A percentile compares a stretch with the other conserved stretches of the same genome.
phyloP scores from a whole-genome alignment of 2,797 vertebrate genomes.

The Argyrosomus regius region DNA sequence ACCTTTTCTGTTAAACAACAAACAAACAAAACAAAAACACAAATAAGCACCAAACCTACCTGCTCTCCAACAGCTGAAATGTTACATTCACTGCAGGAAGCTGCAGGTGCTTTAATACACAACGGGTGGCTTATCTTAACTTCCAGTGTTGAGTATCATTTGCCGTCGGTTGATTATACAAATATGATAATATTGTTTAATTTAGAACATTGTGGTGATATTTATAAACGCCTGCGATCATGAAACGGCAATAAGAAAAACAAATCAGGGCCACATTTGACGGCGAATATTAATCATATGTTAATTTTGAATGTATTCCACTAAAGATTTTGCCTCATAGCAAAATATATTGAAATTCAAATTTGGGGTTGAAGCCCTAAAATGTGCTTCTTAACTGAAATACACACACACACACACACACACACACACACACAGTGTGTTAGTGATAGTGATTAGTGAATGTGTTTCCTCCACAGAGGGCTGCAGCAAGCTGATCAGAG shows the following conservation, averaged over 20 bases:
- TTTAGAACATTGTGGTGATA: slow-evolving; percentile 12
- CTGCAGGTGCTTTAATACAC: slow-evolving; percentile 8
- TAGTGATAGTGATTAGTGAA: slow-evolving; percentile 57
- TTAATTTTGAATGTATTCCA: slow-evolving; percentile 47
- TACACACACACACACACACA: background rate
- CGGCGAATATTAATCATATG: slow-evolving; percentile 58
- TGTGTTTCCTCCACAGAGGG: slow-evolving; percentile 27
- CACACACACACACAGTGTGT: background rate
- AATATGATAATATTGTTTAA: slow-evolving; percentile 55
- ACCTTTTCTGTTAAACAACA: background rate
- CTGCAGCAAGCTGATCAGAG: slow-evolving; percentile 63
- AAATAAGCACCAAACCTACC: slow-evolving; percentile 7
- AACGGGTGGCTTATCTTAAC: slow-evolving; percentile 26
- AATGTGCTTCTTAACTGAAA: slow-evolving; percentile 41
- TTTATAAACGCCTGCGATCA: slow-evolving; percentile 41
- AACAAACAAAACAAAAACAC: slow-evolving; percentile 2
- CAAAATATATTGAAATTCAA: slow-evolving; percentile 58
- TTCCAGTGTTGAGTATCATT: slow-evolving; percentile 1
- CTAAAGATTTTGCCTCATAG: slow-evolving; percentile 47
- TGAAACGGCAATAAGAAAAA: slow-evolving; percentile 41
- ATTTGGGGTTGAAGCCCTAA: slow-evolving; percentile 42
- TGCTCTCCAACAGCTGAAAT: background rate
- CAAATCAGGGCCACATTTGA: slow-evolving; percentile 26
- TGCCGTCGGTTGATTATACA: slow-evolving; percentile 40
- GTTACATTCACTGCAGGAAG: background rate